Percentiles rank a stretch among this genome's conserved stretches.
phyloP scores from a whole-genome alignment of 2,113 vertebrate species.

The Globicephala melas region DNA sequence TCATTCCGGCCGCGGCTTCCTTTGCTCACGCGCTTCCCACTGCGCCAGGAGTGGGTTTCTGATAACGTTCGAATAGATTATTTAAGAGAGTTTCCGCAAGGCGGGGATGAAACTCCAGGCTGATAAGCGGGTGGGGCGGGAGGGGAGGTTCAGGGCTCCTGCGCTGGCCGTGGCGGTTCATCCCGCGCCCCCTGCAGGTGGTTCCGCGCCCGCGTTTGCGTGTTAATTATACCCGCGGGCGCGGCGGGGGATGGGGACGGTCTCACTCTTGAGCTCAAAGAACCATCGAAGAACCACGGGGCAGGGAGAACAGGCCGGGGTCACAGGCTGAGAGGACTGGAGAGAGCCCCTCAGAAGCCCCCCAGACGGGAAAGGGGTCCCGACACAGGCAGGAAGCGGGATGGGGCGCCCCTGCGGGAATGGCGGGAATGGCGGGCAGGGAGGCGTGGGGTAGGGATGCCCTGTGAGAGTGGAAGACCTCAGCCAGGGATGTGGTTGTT shows the following conservation, averaged over 20 bases:
- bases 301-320: no score
- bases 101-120: constrained; percentile 30
- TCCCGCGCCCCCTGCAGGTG: background rate
- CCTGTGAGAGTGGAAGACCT: background rate
- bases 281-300: accelerated
- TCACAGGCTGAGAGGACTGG: background rate
- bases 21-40: background rate
- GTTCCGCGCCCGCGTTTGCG: accelerated
- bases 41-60: constrained; percentile 5
- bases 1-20: constrained; percentile 32
- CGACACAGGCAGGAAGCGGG: background rate
- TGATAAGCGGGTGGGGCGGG: background rate
- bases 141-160: background rate
- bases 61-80: constrained; percentile 72
- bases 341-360: background rate
- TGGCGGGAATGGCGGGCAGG: background rate
- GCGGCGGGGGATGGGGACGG: accelerated
- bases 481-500: background rate
- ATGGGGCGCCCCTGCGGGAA: background rate
- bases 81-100: constrained; percentile 43
- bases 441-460: background rate
- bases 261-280: background rate
- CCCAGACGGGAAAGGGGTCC: background rate
- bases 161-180: background rate
- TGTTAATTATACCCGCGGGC: accelerated